A percentile compares a stretch with the other conserved stretches of the same genome.
Conservation (phyloP, 1,140 invertebrate genomes). For the Hyles vespertilio region DNA sequence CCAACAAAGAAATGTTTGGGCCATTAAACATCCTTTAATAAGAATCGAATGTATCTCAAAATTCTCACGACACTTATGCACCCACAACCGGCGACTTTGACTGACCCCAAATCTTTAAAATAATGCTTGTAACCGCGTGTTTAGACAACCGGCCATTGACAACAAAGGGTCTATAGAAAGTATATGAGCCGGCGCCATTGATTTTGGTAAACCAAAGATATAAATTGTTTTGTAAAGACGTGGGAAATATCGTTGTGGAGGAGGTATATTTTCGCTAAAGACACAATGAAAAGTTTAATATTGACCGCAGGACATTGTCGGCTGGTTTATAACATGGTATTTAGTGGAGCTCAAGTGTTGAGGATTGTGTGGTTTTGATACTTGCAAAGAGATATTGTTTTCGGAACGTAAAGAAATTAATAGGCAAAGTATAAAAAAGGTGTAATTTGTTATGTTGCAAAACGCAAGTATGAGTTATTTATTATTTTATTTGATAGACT, state of each 20-base stretch:
- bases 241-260: conserved; percentile 38
- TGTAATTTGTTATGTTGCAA: too few species aligned
- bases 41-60: conserved; percentile 11
- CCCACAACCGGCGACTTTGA: not conserved
- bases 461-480: too few species aligned
- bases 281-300: conserved; percentile 42
- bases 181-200: not conserved
- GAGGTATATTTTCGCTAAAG: conserved; percentile 32
- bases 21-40: conserved; percentile 16
- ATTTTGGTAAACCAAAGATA: not conserved
- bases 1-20: conserved; percentile 1
- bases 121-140: conserved; percentile 5
- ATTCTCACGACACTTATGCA: conserved; percentile 29
- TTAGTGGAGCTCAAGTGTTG: conserved; percentile 16
- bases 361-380: conserved; percentile 22
- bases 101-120: conserved; percentile 6
- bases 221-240: conserved; percentile 50
- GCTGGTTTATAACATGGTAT: conserved; percentile 43
- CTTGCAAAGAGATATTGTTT: conserved; percentile 3
- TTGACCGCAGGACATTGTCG: conserved; percentile 56
- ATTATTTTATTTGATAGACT: too few species aligned
- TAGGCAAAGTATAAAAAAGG: too few species aligned
- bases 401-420: too few species aligned
- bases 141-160: conserved; percentile 3
- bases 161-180: conserved; percentile 1